Percentiles rank a stretch among this genome's conserved stretches.
Evolutionary conservation across 1,140 invertebrate genomes (phyloP).

Genomic region (Mactra quadrangularis): DNA sequence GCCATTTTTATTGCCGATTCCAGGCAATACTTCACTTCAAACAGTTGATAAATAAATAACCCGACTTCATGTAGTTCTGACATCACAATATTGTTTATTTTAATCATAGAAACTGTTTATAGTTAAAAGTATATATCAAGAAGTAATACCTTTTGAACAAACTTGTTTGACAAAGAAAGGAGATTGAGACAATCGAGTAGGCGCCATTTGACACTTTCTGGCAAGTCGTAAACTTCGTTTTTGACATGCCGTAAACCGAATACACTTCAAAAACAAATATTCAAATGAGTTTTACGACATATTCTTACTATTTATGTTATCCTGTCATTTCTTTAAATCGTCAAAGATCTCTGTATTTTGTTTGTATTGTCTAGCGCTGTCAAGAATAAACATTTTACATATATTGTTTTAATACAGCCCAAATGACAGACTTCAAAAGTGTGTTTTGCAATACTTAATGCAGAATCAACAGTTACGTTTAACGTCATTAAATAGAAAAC

Average conservation of each 20-base stretch:
- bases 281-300: too few species aligned
- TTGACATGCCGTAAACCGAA: background rate
- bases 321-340: too few species aligned
- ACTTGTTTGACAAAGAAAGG: constrained; percentile 28
- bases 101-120: constrained; percentile 44
- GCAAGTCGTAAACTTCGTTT: constrained; percentile 36
- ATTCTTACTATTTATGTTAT: too few species aligned
- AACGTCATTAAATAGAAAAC: too few species aligned
- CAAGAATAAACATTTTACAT: too few species aligned
- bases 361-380: too few species aligned
- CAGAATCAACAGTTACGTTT: too few species aligned
- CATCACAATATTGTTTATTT: constrained; percentile 26
- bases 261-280: too few species aligned
- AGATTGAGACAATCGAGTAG: constrained; percentile 38
- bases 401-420: too few species aligned
- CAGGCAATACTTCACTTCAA: constrained; percentile 10
- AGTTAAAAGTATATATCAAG: constrained; percentile 34
- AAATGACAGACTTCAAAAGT: too few species aligned
- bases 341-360: too few species aligned
- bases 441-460: too few species aligned
- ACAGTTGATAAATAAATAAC: constrained; percentile 21
- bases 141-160: constrained; percentile 41
- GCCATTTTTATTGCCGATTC: constrained; percentile 1
- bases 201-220: constrained; percentile 51
- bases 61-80: background rate